Conservation (phyloP, 2,797 vertebrate genomes). For the Syngnathus rostellatus region DNA sequence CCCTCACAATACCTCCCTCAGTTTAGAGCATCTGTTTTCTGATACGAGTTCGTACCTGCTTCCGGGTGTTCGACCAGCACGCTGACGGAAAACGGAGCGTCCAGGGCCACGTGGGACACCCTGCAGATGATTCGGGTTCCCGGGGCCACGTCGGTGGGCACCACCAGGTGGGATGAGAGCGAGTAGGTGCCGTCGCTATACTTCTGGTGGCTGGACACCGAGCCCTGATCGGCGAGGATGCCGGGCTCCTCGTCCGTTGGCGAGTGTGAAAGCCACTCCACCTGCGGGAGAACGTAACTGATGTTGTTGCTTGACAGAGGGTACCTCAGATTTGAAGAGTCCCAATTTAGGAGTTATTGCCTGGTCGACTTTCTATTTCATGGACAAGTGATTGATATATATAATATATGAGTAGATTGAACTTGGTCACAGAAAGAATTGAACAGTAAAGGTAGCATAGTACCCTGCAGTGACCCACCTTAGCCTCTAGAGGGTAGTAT, state of each 20-base stretch:
- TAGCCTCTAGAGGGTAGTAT: slow-evolving; percentile 78
- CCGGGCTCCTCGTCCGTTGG: slow-evolving; percentile 41
- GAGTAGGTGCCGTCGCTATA: slow-evolving; percentile 70
- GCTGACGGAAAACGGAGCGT: slow-evolving; percentile 51
- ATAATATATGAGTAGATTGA: neutral
- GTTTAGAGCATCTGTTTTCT: neutral
- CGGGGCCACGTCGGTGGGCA: slow-evolving; percentile 32
- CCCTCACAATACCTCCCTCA: neutral
- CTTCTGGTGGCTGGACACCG: slow-evolving; percentile 74
- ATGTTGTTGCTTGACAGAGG: neutral
- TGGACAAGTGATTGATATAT: no score
- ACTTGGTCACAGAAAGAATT: neutral
- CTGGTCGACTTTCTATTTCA: no score
- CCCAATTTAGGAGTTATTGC: neutral
- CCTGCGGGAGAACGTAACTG: slow-evolving; percentile 41
- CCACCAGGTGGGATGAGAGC: slow-evolving; percentile 64
- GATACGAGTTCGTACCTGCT: slow-evolving; percentile 34
- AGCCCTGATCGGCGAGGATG: slow-evolving; percentile 42
- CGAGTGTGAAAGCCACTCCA: slow-evolving; percentile 69
- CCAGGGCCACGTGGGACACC: slow-evolving; percentile 69
- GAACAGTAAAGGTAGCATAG: neutral
- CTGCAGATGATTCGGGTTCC: slow-evolving; percentile 72
- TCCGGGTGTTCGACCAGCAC: slow-evolving; percentile 45
- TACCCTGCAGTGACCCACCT: slow-evolving; percentile 30
- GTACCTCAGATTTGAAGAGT: neutral